Conservation (phyloP, 2,888 invertebrate species). For the Frankliniella fusca region DNA sequence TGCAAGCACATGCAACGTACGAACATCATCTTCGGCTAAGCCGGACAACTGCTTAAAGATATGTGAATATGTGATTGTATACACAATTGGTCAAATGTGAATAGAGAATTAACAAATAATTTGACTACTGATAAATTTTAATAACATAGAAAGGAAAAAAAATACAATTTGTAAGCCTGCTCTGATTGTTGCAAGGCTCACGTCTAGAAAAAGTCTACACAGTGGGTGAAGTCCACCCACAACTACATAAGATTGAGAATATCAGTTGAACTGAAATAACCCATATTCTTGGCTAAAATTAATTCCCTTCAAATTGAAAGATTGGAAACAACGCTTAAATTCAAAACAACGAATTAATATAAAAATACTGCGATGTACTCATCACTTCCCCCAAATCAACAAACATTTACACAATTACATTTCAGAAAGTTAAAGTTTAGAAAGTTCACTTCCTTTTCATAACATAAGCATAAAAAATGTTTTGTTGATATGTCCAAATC, state of each 20-base stretch:
- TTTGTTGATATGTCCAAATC: constrained; percentile 14
- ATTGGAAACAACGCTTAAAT: constrained; percentile 11
- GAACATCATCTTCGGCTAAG: constrained; percentile 7
- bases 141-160: background rate
- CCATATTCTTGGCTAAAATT: background rate
- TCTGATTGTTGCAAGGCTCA: constrained; percentile 9
- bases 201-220: constrained; percentile 5
- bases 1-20: constrained; percentile 22
- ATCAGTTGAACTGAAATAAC: constrained; percentile 14
- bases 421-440: background rate
- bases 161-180: constrained; percentile 10
- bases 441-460: background rate
- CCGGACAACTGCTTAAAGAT: constrained; percentile 16
- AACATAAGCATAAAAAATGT: background rate
- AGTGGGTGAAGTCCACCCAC: background rate
- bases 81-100: constrained; percentile 25
- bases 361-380: constrained; percentile 21
- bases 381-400: constrained; percentile 15
- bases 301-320: background rate
- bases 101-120: constrained; percentile 3
- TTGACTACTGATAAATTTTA: constrained; percentile 10
- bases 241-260: background rate
- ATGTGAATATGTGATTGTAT: constrained; percentile 25
- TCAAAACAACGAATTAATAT: constrained; percentile 21
- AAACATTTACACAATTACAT: constrained; percentile 13